Percentiles rank a stretch among this genome's conserved stretches.
These are phyloP conservation scores for Boulengeromyrus knoepffleri DNA, from an alignment of 2,113 vertebrate genomes.

Conservation along the genomic window DNA sequence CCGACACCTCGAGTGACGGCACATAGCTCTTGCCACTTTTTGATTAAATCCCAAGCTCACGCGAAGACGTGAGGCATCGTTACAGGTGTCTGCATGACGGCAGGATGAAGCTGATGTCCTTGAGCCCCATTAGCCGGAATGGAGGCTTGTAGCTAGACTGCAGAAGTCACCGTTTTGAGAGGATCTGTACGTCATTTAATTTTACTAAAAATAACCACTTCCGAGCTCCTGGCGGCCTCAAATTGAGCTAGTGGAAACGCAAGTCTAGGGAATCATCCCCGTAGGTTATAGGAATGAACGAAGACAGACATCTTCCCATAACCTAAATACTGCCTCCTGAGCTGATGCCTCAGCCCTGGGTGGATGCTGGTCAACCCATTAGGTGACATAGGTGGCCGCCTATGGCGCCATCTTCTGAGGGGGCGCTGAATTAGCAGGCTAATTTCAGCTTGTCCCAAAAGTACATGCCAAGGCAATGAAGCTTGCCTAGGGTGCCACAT, in stretches of 20 bases:
- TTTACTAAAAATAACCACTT: conserved; percentile 17
- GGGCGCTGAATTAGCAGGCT: neutral
- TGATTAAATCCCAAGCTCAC: conserved; percentile 13
- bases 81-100: conserved; percentile 9
- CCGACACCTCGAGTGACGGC: conserved; percentile 10
- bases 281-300: neutral
- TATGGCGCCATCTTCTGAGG: neutral
- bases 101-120: conserved; percentile 14
- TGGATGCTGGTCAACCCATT: neutral
- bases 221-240: neutral
- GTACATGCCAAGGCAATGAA: neutral
- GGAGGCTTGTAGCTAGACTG: conserved; percentile 15
- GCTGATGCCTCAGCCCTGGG: neutral
- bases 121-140: conserved; percentile 15
- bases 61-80: neutral
- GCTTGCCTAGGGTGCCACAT: neutral
- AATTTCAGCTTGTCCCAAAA: neutral
- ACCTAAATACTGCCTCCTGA: neutral
- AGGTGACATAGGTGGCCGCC: neutral
- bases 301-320: neutral
- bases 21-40: conserved; percentile 1
- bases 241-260: neutral
- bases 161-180: conserved; percentile 21
- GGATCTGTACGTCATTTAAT: conserved; percentile 15
- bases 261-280: neutral